A percentile compares a stretch with the other conserved stretches of the same genome.
Evolutionary conservation across 2,797 vertebrate species (phyloP).

Genomic region (Tokudaia muenninki): DNA sequence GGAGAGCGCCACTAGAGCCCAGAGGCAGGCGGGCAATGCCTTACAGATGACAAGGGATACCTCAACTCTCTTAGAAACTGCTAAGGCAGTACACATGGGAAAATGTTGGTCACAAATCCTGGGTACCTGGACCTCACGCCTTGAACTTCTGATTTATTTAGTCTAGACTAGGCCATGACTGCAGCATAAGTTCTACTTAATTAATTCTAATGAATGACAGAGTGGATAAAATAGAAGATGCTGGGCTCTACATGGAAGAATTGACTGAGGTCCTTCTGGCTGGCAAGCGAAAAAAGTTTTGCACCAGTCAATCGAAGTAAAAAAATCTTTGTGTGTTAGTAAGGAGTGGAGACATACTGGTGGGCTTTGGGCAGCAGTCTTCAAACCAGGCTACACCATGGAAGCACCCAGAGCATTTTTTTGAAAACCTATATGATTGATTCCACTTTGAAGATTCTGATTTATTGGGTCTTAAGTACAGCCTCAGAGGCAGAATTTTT

Average conservation of each 20-base stretch:
- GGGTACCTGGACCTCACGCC: background rate
- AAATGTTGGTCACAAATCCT: conserved; percentile 4
- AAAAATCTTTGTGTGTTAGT: background rate
- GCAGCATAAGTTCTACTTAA: background rate
- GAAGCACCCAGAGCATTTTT: background rate
- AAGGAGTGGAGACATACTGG: rapidly evolving
- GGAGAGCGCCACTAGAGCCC: background rate
- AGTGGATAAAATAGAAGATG: background rate
- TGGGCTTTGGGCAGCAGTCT: too few species aligned
- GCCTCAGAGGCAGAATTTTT: background rate
- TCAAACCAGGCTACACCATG: background rate
- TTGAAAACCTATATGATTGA: background rate
- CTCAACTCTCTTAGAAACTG: background rate
- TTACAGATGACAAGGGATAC: too few species aligned
- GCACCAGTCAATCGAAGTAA: background rate
- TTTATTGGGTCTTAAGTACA: background rate
- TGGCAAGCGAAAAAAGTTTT: background rate
- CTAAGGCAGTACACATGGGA: background rate
- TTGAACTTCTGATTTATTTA: conserved; percentile 40
- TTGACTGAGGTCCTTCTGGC: background rate
- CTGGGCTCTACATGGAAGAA: background rate
- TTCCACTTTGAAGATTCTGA: background rate
- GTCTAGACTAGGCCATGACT: background rate
- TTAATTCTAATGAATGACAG: background rate
- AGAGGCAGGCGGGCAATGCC: background rate